Evolutionary conservation across 2,113 vertebrate species (phyloP), one percentile per base, ranked within the genome.

Genomic region (Coracopsis vasa): DNA sequence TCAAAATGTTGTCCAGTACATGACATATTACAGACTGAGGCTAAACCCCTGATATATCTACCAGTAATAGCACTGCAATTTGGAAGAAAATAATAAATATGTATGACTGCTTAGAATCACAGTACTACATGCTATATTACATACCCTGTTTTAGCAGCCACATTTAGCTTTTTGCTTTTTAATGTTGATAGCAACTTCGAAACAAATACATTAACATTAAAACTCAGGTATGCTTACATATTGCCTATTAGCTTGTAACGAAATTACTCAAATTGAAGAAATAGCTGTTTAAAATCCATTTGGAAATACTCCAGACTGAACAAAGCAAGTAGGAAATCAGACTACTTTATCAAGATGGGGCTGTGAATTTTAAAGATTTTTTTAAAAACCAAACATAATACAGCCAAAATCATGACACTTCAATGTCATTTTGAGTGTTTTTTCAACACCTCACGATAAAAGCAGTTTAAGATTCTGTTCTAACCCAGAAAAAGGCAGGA

Each of bases 241-340:
- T 81, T 89, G 62, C 93, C 92, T 97, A 96, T 97, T 98, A 98
- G 95, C 94, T 95, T 67, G 51, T 78, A 95, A 97, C 79, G 95
- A 98, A 97, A 97, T 97, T 96, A 97, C 96, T 97, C 94, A 97
- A 97, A 97, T 95, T 97, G 95, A 97, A 97, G 95, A 97, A 98
- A 97, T 70, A 94, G 92, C 94, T 97, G 86, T 91, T 98, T 96
- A 97, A 98, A 98, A 97, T 97, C 97, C 94, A 94, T 96, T 96
- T 96, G 95, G 96, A 98, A 98, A 97, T 91, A 96, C 87, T 97
- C 94, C 94, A 95, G 84, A 80, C 75, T 42, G 96, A 98, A 98
- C 94, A 97, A 97, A 97, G 95, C 92, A 96, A 96, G 90, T 44
- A 92, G 97, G 97, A 98, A 98, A 98, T 97, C 97, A 97, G 92